These are phyloP conservation scores for Paraplagusia blochii DNA, from an alignment of 2,113 vertebrate genomes.

Conservation along the genomic window DNA sequence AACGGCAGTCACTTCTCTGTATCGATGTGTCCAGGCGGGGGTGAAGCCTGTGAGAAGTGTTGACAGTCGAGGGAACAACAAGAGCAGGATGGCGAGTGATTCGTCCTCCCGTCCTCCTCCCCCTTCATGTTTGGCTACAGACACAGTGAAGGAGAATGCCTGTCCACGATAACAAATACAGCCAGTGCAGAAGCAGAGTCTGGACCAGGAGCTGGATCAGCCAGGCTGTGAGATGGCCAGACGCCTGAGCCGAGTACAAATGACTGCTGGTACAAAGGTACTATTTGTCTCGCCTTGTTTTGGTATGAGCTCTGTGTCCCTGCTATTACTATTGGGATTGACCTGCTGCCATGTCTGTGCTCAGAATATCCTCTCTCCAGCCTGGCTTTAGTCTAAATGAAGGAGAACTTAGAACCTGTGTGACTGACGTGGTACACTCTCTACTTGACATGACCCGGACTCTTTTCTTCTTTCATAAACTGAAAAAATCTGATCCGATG, in stretches of 20 bases:
- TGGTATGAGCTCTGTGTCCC: constrained; percentile 59
- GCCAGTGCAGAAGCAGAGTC: constrained; percentile 61
- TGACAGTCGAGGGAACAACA: constrained; percentile 76
- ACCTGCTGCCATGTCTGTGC: constrained; percentile 42
- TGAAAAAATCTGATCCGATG: constrained; percentile 23
- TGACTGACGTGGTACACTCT: constrained; percentile 16
- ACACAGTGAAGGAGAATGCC: constrained; percentile 62
- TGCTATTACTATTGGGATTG: constrained; percentile 54
- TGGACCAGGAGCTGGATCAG: constrained; percentile 53
- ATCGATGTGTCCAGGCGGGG: constrained; percentile 70
- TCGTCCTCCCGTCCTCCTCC: constrained; percentile 63
- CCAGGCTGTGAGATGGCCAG: constrained; percentile 46
- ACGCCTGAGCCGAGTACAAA: constrained; percentile 65
- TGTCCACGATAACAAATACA: constrained; percentile 70
- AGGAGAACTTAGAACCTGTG: constrained; percentile 10
- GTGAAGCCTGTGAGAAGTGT: constrained; percentile 63
- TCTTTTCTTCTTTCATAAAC: constrained; percentile 14
- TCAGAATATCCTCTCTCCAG: constrained; percentile 22
- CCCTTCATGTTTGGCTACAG: constrained; percentile 59
- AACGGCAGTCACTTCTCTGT: constrained; percentile 76
- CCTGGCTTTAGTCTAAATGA: constrained; percentile 5
- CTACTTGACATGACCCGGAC: constrained; percentile 26
- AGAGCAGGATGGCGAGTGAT: constrained; percentile 65
- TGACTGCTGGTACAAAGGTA: constrained; percentile 69
- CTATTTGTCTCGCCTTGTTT: constrained; percentile 69